These are phyloP conservation scores for Nyctibius grandis DNA, from an alignment of 2,797 vertebrate genomes.

Conservation along the genomic window DNA sequence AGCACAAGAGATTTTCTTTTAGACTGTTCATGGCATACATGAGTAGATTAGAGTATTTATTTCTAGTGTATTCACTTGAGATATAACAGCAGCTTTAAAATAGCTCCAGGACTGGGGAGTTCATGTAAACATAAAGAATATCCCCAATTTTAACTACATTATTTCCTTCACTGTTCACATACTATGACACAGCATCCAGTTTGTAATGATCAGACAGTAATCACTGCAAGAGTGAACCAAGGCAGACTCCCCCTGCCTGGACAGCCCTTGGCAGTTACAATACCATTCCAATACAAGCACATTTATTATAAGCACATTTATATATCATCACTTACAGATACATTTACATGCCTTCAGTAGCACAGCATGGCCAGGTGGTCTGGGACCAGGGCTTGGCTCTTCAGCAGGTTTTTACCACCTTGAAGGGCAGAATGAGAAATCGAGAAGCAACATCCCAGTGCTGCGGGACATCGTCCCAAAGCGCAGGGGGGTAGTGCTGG, in stretches of 20 bases:
- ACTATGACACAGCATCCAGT: neutral
- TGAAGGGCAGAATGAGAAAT: neutral
- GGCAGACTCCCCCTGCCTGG: neutral
- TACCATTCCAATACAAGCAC: neutral
- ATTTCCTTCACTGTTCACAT: neutral
- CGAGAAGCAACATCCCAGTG: neutral
- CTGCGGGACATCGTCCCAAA: neutral
- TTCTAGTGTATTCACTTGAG: neutral
- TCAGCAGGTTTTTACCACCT: neutral
- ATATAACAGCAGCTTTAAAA: neutral
- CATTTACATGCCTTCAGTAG: neutral
- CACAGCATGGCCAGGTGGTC: neutral
- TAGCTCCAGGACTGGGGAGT: neutral
- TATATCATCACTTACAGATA: neutral
- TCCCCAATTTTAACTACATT: neutral
- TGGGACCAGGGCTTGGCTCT: neutral
- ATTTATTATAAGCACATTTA: neutral
- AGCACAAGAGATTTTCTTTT: neutral
- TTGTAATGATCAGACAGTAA: neutral
- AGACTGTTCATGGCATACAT: neutral
- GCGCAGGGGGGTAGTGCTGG: neutral
- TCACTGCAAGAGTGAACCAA: neutral
- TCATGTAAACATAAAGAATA: neutral
- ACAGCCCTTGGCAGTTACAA: neutral
- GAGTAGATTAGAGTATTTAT: neutral